Percentiles rank a stretch among this genome's conserved stretches.
These are phyloP conservation scores for Panagrolaimus sp. DNA, from an alignment of 1,140 invertebrate species.

Conservation along the genomic window DNA sequence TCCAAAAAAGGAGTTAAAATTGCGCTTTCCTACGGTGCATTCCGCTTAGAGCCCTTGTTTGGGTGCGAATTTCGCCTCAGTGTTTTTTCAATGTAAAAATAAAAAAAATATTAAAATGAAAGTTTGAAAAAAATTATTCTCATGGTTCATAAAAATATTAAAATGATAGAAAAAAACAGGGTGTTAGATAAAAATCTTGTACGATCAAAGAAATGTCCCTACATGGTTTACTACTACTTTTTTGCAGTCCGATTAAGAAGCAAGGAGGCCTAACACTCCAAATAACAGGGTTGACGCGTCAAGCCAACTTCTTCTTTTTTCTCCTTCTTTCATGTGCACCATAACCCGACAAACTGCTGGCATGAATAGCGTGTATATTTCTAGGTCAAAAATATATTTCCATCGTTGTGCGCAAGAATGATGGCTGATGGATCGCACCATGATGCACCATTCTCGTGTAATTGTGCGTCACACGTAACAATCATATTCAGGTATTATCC, in stretches of 20 bases:
- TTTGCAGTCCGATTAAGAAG: slow-evolving; percentile 11
- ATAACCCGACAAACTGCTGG: slow-evolving; percentile 12
- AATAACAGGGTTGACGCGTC: slow-evolving; percentile 3
- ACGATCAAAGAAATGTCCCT: too few species aligned
- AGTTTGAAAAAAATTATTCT: too few species aligned
- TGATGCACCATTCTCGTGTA: neutral
- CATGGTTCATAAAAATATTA: too few species aligned
- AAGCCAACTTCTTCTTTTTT: slow-evolving; percentile 3
- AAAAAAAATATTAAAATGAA: too few species aligned
- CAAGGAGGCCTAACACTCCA: slow-evolving; percentile 4
- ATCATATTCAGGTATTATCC: slow-evolving; percentile 6
- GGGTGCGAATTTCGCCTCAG: too few species aligned
- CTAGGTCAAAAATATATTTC: slow-evolving; percentile 14
- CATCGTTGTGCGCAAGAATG: slow-evolving; percentile 9
- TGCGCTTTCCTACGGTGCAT: too few species aligned
- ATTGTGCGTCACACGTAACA: neutral
- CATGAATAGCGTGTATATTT: slow-evolving; percentile 5
- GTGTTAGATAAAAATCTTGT: too few species aligned
- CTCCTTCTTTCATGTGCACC: too few species aligned
- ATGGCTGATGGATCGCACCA: slow-evolving; percentile 4
- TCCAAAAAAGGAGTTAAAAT: too few species aligned
- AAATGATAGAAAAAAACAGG: too few species aligned
- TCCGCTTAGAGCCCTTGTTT: too few species aligned
- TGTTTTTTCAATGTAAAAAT: too few species aligned
- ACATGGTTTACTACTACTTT: neutral